A percentile compares a stretch with the other conserved stretches of the same genome.
These are phyloP conservation scores for Dipodomys ordii DNA, from an alignment of 2,113 vertebrate genomes.

Conservation along the genomic window DNA sequence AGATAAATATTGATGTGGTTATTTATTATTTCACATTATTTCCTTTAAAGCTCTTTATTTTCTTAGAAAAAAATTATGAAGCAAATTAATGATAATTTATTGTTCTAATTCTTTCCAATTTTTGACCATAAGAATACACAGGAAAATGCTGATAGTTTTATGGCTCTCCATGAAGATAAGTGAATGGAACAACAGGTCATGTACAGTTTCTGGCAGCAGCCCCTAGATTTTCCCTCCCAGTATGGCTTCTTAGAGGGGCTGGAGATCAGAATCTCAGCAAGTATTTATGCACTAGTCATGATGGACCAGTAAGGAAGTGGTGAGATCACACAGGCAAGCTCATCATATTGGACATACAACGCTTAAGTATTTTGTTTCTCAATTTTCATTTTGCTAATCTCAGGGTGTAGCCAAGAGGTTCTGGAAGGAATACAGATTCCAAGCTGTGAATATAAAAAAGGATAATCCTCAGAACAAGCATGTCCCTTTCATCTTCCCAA, in stretches of 20 bases:
- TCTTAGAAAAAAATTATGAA: background rate
- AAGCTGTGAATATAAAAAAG: background rate
- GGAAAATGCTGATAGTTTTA: background rate
- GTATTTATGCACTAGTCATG: background rate
- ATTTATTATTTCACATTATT: background rate
- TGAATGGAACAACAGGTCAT: background rate
- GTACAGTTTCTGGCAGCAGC: background rate
- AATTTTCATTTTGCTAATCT: background rate
- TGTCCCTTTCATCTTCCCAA: background rate
- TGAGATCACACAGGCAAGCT: background rate
- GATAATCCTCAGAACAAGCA: background rate
- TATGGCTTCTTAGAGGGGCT: background rate
- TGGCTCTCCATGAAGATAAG: background rate
- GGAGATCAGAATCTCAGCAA: background rate
- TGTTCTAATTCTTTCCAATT: conserved; percentile 1
- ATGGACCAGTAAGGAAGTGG: background rate
- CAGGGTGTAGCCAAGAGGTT: background rate
- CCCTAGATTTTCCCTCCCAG: background rate
- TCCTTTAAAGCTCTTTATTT: conserved; percentile 16
- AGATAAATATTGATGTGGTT: background rate
- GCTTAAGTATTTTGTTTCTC: background rate
- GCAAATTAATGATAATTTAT: conserved; percentile 18
- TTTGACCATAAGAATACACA: background rate
- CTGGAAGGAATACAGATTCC: background rate
- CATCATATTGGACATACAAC: background rate